A percentile compares a stretch with the other conserved stretches of the same genome.
Evolutionary conservation across 35 echinoderm and acorn worm genomes (phyloP).

Genomic region (Amphiura filiformis): DNA sequence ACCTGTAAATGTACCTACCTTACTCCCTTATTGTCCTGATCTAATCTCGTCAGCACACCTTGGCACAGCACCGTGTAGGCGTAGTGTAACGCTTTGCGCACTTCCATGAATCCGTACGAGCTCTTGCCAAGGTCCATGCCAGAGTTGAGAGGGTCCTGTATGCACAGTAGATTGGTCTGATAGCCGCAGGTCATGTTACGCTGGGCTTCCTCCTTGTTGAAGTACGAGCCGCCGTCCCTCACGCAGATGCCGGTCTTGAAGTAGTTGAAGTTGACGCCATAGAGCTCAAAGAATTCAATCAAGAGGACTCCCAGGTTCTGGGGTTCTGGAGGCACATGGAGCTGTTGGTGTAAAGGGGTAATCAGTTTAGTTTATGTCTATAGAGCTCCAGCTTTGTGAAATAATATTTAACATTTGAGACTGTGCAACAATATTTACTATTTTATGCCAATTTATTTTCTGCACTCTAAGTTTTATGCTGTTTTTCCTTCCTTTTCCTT

Average conservation of each 20-base stretch:
- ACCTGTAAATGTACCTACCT: conserved; percentile 79
- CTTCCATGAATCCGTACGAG: conserved; percentile 88
- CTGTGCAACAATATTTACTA: not conserved
- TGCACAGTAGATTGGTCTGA: conserved; percentile 72
- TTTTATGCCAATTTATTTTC: no score
- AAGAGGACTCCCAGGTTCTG: conserved; percentile 84
- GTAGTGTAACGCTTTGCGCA: conserved; percentile 84
- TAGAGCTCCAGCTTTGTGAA: no score
- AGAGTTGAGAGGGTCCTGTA: conserved; percentile 88
- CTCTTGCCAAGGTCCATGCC: conserved; percentile 75
- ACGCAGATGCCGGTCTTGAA: conserved; percentile 95
- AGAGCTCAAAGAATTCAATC: conserved; percentile 99
- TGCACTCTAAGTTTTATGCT: no score
- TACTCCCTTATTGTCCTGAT: conserved; percentile 69
- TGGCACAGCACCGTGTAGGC: conserved; percentile 73
- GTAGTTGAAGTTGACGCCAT: conserved; percentile 95
- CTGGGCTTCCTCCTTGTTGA: conserved; percentile 88
- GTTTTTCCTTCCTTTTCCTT: no score
- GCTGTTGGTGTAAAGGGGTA: conserved; percentile 37
- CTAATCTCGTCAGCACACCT: conserved; percentile 66
- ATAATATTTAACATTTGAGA: no score
- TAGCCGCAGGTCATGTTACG: conserved; percentile 62
- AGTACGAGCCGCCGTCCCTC: conserved; percentile 77
- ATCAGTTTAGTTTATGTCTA: no score
- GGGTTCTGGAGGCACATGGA: conserved; percentile 78